Evolutionary conservation across 2,888 invertebrate genomes (phyloP).

Genomic region (Drosophila formosana): DNA sequence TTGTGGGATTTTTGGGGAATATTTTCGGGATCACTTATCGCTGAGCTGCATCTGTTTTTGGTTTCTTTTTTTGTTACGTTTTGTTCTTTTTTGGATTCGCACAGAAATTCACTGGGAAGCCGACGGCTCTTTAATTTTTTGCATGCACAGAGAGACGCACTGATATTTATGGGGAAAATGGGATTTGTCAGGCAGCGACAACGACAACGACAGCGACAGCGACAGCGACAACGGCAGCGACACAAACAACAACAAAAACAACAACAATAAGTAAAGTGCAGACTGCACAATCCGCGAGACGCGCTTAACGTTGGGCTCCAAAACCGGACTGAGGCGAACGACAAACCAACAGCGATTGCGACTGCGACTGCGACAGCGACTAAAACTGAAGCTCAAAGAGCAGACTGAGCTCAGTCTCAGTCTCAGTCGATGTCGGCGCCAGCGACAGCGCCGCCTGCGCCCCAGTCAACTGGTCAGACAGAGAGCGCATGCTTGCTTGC

Average conservation of each 20-base stretch:
- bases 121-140: slow-evolving; percentile 64
- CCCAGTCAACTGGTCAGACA: slow-evolving; percentile 61
- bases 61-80: neutral
- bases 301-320: slow-evolving; percentile 78
- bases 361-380: slow-evolving; percentile 27
- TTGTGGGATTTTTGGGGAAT: slow-evolving; percentile 1
- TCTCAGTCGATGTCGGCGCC: slow-evolving; percentile 52
- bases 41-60: slow-evolving; percentile 44
- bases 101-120: slow-evolving; percentile 57
- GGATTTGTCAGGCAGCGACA: slow-evolving; percentile 41
- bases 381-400: slow-evolving; percentile 42
- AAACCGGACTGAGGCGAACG: slow-evolving; percentile 80
- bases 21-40: slow-evolving; percentile 22
- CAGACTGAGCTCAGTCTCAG: slow-evolving; percentile 48
- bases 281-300: slow-evolving; percentile 60
- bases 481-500: slow-evolving; percentile 80
- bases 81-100: slow-evolving; percentile 22
- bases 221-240: too few relatives aligned
- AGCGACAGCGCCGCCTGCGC: slow-evolving; percentile 68
- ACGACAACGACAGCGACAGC: slow-evolving; percentile 14
- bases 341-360: slow-evolving; percentile 27
- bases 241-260: slow-evolving; percentile 26
- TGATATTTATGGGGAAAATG: slow-evolving; percentile 55
- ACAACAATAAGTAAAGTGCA: slow-evolving; percentile 33
- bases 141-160: slow-evolving; percentile 48